Evolutionary conservation across 2,113 vertebrate species (phyloP).

Genomic region (Chamaetylas fuelleborni): DNA sequence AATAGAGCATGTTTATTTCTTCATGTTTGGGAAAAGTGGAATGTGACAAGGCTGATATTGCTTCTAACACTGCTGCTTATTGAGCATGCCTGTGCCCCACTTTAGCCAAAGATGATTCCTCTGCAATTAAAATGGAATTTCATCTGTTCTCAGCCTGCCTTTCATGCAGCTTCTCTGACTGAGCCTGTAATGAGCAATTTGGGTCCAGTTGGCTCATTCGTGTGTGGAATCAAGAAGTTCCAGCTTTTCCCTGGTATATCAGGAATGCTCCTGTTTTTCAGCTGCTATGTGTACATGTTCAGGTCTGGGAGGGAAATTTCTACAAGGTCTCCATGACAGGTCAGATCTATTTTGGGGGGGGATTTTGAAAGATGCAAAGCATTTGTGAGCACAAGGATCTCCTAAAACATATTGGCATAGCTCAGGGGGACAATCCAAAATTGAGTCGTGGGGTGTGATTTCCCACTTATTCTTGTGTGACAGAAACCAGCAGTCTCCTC

Average conservation of each 20-base stretch:
- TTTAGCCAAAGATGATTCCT: background rate
- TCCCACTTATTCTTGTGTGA: background rate
- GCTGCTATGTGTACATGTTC: background rate
- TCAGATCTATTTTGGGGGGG: background rate
- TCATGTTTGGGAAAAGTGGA: background rate
- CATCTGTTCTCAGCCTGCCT: background rate
- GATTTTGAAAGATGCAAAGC: background rate
- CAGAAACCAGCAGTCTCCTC: background rate
- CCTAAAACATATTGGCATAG: background rate
- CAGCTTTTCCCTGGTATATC: background rate
- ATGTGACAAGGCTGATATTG: background rate
- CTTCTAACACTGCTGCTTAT: background rate
- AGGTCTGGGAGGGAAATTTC: background rate
- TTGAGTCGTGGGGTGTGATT: background rate
- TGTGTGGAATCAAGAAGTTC: background rate
- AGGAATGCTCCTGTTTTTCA: background rate
- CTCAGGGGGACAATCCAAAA: background rate
- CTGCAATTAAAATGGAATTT: background rate
- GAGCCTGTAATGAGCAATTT: background rate
- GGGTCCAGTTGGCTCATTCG: background rate
- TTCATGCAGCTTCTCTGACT: background rate
- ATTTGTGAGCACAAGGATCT: background rate
- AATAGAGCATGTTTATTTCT: background rate
- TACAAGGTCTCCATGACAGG: background rate
- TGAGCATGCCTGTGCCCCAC: background rate